Conservation (phyloP, 2,113 vertebrate genomes). For the Bufo bufo region DNA sequence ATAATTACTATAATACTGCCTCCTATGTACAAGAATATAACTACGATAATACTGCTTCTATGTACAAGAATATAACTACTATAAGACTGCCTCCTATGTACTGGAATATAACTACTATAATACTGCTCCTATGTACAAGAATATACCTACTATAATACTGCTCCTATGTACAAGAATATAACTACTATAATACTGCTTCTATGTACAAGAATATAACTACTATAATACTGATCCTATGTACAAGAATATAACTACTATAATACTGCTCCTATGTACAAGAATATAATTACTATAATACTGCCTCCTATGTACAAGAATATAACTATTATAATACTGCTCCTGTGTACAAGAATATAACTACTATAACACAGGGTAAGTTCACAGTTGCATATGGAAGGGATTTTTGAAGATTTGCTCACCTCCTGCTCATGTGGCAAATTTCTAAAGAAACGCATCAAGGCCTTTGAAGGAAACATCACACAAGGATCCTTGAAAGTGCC, state of each 20-base stretch:
- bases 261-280: background rate
- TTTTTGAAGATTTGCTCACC: no score
- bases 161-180: background rate
- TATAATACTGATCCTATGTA: constrained; percentile 3
- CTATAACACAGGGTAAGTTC: no score
- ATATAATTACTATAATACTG: background rate
- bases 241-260: background rate
- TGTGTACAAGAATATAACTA: no score
- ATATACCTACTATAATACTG: background rate
- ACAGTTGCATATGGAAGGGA: no score
- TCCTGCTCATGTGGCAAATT: background rate
- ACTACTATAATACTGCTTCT: background rate
- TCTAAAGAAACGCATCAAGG: background rate
- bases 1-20: background rate
- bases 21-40: background rate
- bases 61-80: constrained; percentile 2
- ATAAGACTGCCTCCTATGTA: background rate
- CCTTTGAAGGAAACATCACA: background rate
- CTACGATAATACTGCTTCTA: background rate
- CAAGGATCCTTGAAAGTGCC: constrained; percentile 65
- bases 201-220: background rate
- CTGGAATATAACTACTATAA: background rate
- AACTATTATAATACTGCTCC: no score
- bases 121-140: background rate
- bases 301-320: no score